phyloP scores from a whole-genome alignment of 2,888 invertebrate species.

The Augiades crinisus region DNA sequence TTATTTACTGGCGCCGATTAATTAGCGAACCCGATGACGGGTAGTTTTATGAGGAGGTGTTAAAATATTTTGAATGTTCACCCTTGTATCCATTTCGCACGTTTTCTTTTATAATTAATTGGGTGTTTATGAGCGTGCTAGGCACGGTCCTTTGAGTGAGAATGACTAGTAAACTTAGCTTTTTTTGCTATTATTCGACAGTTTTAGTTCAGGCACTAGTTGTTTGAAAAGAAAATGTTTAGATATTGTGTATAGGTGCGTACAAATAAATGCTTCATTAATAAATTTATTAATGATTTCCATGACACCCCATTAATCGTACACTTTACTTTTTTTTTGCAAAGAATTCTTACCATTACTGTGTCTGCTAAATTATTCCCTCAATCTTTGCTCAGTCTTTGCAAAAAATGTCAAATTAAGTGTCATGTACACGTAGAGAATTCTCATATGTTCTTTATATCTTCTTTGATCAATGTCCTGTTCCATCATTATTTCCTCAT shows the following conservation, averaged over 20 bases:
- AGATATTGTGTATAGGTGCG: background rate
- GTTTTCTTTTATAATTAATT: conserved; percentile 24
- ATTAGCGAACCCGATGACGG: conserved; percentile 49
- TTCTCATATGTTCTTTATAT: too few relatives aligned
- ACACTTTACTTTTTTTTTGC: too few relatives aligned
- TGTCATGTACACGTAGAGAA: too few relatives aligned
- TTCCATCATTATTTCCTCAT: too few relatives aligned
- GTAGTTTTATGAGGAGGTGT: conserved; percentile 54
- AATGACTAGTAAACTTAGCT: conserved; percentile 20
- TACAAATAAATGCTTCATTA: background rate
- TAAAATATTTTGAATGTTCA: conserved; percentile 54
- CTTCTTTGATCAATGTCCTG: too few relatives aligned
- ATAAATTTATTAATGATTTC: background rate
- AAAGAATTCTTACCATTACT: too few relatives aligned
- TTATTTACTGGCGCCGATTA: conserved; percentile 75
- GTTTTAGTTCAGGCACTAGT: background rate
- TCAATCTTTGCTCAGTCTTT: too few relatives aligned
- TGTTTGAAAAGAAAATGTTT: too few relatives aligned
- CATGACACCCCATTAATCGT: background rate
- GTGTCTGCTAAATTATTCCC: too few relatives aligned
- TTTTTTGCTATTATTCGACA: background rate
- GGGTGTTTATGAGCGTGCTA: conserved; percentile 25
- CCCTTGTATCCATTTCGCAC: conserved; percentile 45
- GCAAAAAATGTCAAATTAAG: too few relatives aligned
- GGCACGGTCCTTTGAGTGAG: conserved; percentile 21